Percentiles rank a stretch among this genome's conserved stretches.
Evolutionary conservation across 2,113 vertebrate species (phyloP).

Genomic region (Cavia porcellus): DNA sequence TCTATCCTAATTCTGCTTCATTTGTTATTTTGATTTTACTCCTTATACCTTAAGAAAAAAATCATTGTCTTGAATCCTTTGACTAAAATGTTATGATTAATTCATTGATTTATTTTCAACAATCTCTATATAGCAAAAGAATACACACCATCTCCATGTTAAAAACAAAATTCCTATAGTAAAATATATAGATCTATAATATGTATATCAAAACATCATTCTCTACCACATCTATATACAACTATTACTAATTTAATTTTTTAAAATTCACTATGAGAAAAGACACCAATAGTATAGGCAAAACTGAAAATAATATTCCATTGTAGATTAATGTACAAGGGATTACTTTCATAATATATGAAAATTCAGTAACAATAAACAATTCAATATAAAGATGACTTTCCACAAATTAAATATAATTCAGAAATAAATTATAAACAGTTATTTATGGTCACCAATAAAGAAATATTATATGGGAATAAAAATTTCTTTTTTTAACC

Average conservation of each 20-base stretch:
- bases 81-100: background rate
- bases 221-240: background rate
- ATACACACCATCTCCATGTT: background rate
- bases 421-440: background rate
- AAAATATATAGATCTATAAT: background rate
- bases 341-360: background rate
- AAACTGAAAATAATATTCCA: background rate
- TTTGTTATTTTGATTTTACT: background rate
- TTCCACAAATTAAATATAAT: background rate
- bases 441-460: background rate
- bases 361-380: background rate
- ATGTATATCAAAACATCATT: background rate
- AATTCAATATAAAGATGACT: background rate
- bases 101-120: slow-evolving; percentile 7
- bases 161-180: background rate
- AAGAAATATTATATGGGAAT: background rate
- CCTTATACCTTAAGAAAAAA: background rate
- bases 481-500: background rate
- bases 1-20: background rate
- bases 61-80: background rate
- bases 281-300: background rate
- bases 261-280: background rate
- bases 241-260: background rate
- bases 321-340: background rate
- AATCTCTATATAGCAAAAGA: background rate